phyloP scores from a whole-genome alignment of 2,113 vertebrate genomes.

The Sialia sialis region DNA sequence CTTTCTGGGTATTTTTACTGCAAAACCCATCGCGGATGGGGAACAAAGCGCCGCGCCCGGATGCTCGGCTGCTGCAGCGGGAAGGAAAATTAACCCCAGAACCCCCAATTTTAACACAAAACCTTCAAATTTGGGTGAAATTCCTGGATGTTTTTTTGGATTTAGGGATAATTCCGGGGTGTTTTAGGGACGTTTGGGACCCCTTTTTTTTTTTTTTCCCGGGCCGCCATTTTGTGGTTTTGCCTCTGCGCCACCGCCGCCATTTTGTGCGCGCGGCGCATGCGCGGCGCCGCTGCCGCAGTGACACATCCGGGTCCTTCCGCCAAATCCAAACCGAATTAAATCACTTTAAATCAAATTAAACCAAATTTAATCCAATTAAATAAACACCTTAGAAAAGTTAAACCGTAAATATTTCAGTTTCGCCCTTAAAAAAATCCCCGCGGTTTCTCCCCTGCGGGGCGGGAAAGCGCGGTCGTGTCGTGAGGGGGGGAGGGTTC shows the following conservation, averaged over 20 bases:
- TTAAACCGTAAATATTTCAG: rapidly evolving
- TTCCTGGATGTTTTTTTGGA: rapidly evolving
- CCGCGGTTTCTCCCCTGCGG: rapidly evolving
- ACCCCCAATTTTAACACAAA: rapidly evolving
- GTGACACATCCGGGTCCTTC: neutral
- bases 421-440: rapidly evolving
- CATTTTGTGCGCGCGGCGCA: neutral
- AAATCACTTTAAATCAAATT: neutral
- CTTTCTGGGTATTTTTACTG: rapidly evolving
- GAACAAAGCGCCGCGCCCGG: neutral
- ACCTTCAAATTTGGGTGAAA: rapidly evolving
- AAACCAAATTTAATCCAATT: rapidly evolving
- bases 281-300: neutral
- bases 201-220: rapidly evolving
- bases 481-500: neutral
- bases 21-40: rapidly evolving
- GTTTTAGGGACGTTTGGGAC: rapidly evolving
- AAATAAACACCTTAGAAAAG: too few species aligned
- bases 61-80: neutral
- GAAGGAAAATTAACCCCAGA: rapidly evolving
- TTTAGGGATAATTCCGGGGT: rapidly evolving
- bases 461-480: neutral
- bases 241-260: neutral
- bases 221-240: neutral
- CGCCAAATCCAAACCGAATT: neutral